phyloP scores from a whole-genome alignment of 1,140 invertebrate species.

The Halyomorpha halys region DNA sequence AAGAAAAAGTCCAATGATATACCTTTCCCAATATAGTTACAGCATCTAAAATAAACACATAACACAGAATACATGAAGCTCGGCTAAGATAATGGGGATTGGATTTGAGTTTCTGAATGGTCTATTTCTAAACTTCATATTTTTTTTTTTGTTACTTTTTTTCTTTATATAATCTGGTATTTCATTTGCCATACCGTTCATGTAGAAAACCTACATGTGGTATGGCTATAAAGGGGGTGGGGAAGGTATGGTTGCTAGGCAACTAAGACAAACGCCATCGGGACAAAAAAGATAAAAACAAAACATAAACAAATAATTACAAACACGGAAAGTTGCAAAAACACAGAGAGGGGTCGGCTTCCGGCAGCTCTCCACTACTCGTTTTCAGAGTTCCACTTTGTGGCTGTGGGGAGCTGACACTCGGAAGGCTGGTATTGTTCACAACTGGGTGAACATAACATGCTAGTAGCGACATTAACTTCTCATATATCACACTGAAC shows the following conservation, averaged over 20 bases:
- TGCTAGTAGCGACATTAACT: conserved; percentile 11
- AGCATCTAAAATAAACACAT: conserved; percentile 27
- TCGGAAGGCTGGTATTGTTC: conserved; percentile 13
- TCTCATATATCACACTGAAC: background rate
- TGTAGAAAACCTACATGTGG: background rate
- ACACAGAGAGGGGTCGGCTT: conserved; percentile 1
- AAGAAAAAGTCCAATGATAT: conserved; percentile 22
- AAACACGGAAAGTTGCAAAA: conserved; percentile 17
- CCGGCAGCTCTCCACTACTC: background rate
- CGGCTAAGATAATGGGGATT: conserved; percentile 17
- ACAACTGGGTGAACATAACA: conserved; percentile 24
- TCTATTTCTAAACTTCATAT: conserved; percentile 1
- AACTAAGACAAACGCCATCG: conserved; percentile 24
- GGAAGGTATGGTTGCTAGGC: conserved; percentile 8
- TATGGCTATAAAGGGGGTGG: background rate
- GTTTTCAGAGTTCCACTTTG: background rate
- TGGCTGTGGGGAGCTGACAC: background rate
- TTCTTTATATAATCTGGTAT: background rate
- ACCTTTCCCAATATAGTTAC: conserved; percentile 29
- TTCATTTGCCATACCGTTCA: background rate
- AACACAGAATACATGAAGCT: conserved; percentile 27
- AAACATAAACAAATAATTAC: conserved; percentile 8
- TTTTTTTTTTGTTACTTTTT: conserved; percentile 2
- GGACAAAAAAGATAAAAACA: conserved; percentile 19
- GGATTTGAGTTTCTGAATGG: conserved; percentile 4